phyloP scores from a whole-genome alignment of 2,888 invertebrate species.

The Limnephilus rhombicus region DNA sequence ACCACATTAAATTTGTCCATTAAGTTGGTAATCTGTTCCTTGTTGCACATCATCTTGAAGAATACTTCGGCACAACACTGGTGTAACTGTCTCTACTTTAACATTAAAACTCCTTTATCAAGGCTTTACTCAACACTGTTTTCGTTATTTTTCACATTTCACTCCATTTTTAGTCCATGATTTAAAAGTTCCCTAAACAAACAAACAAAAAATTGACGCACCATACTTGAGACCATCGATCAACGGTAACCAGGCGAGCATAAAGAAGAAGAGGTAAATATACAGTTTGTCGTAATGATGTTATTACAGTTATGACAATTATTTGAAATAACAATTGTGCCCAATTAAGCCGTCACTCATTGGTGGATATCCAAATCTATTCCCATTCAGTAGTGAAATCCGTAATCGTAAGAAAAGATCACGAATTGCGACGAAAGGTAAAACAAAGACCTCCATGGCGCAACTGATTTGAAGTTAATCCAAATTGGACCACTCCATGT shows the following conservation, averaged over 20 bases:
- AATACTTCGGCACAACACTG: slow-evolving; percentile 23
- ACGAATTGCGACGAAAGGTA: not conserved
- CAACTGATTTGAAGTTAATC: slow-evolving; percentile 22
- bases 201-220: not conserved
- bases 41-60: slow-evolving; percentile 81
- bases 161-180: not conserved
- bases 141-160: not conserved
- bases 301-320: not conserved
- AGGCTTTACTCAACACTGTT: not conserved
- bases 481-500: not conserved
- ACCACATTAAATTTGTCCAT: slow-evolving; percentile 88
- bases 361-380: slow-evolving; percentile 9
- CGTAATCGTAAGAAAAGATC: not conserved
- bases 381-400: not conserved
- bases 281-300: not conserved
- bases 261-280: not conserved
- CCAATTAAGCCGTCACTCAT: slow-evolving; percentile 19
- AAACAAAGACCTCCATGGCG: not conserved
- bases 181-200: not conserved
- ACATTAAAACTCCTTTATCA: not conserved
- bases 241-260: not conserved
- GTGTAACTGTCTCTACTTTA: not conserved
- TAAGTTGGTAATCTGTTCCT: slow-evolving; percentile 84
- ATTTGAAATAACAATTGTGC: not conserved
- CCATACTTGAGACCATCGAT: not conserved